Percentiles rank a stretch among this genome's conserved stretches.
Evolutionary conservation across 2,113 vertebrate species (phyloP).

Genomic region (Pitta sordida): DNA sequence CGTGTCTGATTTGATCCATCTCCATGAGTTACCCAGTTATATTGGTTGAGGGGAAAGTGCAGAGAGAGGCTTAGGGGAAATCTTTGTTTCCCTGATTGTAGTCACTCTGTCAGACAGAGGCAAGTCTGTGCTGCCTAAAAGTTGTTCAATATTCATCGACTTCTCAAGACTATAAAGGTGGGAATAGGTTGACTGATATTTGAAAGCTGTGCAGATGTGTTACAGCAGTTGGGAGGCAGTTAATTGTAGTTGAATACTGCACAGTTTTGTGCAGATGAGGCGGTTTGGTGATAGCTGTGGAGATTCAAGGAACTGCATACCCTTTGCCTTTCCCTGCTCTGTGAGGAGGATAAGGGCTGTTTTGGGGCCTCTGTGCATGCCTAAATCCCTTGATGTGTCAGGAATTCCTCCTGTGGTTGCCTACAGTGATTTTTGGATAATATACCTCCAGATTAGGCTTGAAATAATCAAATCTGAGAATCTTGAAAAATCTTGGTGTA

Average conservation of each 20-base stretch:
- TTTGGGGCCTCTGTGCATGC: background rate
- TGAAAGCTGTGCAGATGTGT: background rate
- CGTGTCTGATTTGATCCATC: background rate
- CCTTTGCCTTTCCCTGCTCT: background rate
- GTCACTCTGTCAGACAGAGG: background rate
- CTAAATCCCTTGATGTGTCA: background rate
- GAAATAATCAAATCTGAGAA: background rate
- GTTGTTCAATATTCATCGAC: fast-evolving
- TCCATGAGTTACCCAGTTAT: fast-evolving
- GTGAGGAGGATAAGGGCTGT: background rate
- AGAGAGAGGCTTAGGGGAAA: background rate
- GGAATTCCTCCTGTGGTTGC: background rate
- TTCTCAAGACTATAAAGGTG: background rate
- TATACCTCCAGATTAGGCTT: background rate
- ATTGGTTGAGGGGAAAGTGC: background rate
- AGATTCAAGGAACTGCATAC: background rate
- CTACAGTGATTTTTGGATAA: background rate
- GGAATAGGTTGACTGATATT: background rate
- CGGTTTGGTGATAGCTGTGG: background rate
- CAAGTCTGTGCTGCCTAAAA: background rate
- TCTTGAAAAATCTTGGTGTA: background rate
- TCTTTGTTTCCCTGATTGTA: background rate
- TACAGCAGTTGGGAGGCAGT: background rate
- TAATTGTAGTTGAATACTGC: fast-evolving
- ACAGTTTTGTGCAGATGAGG: background rate